Percentiles rank a stretch among this genome's conserved stretches.
Evolutionary conservation across 2,113 vertebrate species (phyloP).

Genomic region (Merops nubicus): DNA sequence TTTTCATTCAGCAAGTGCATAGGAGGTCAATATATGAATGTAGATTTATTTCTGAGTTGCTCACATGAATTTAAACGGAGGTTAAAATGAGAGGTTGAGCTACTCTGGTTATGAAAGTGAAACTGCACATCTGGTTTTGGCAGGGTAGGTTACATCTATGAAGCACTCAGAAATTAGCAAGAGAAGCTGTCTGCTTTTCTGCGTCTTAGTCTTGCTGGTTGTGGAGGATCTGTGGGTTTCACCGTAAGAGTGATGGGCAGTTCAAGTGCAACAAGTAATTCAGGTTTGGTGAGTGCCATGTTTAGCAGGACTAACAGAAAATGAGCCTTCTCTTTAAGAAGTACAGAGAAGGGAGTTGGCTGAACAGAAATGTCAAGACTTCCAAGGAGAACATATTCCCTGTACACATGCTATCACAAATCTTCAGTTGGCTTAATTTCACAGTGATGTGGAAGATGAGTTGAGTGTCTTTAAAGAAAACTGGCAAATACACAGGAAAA

Average conservation of each 20-base stretch:
- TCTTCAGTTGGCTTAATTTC: not conserved
- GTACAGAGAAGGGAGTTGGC: not conserved
- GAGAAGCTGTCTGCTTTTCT: not conserved
- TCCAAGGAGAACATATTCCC: not conserved
- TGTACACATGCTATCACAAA: not conserved
- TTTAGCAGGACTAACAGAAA: not conserved
- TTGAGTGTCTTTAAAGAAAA: not conserved
- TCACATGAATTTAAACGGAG: not conserved
- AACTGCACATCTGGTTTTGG: not conserved
- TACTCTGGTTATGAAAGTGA: not conserved
- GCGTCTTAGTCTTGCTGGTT: not conserved
- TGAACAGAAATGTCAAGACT: not conserved
- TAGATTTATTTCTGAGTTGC: not conserved
- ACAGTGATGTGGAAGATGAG: not conserved
- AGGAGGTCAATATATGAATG: not conserved
- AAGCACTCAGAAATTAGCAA: not conserved
- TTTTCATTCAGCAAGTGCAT: not conserved
- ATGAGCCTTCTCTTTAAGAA: not conserved
- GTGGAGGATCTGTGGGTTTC: not conserved
- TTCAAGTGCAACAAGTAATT: not conserved
- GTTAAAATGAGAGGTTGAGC: not conserved
- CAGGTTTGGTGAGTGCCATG: rapidly evolving
- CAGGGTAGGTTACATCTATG: not conserved
- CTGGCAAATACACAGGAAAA: not conserved
- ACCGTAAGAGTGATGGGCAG: not conserved